Evolutionary conservation across 2,888 invertebrate species (phyloP).

Genomic region (Dioctria rufipes): DNA sequence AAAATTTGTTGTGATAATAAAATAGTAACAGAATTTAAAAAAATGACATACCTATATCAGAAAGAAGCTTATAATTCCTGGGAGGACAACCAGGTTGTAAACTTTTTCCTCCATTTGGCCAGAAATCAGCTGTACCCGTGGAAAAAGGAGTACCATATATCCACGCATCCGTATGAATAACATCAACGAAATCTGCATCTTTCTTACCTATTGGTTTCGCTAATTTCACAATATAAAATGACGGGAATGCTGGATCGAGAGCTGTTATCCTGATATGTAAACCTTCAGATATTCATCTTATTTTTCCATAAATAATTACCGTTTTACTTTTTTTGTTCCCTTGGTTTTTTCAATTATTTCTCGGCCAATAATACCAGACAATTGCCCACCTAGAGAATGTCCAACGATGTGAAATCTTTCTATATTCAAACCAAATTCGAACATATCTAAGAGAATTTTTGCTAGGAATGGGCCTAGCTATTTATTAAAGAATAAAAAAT

Average conservation of each 20-base stretch:
- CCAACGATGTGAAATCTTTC: conserved; percentile 68
- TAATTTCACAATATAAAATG: conserved; percentile 72
- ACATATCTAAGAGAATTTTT: conserved; percentile 65
- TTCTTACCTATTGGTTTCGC: conserved; percentile 72
- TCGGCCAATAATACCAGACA: conserved; percentile 68
- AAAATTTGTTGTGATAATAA: neutral
- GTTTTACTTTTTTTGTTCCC: conserved; percentile 61
- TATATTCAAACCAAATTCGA: conserved; percentile 67
- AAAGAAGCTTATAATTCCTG: conserved; percentile 68
- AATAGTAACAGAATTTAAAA: neutral
- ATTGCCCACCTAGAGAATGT: conserved; percentile 69
- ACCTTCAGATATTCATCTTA: neutral
- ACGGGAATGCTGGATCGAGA: conserved; percentile 77
- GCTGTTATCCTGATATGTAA: conserved; percentile 72
- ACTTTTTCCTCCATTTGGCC: conserved; percentile 76
- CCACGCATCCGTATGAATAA: conserved; percentile 81
- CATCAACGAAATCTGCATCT: conserved; percentile 77
- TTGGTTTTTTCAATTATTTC: conserved; percentile 63
- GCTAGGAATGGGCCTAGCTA: conserved; percentile 66
- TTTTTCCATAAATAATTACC: conserved; percentile 56
- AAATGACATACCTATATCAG: conserved; percentile 66
- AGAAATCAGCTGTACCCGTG: conserved; percentile 76
- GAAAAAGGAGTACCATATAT: conserved; percentile 75
- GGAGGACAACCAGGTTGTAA: conserved; percentile 76
- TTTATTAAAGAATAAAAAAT: neutral